Evolutionary conservation across 2,113 vertebrate genomes (phyloP).

Genomic region (Pardalotus punctatus): DNA sequence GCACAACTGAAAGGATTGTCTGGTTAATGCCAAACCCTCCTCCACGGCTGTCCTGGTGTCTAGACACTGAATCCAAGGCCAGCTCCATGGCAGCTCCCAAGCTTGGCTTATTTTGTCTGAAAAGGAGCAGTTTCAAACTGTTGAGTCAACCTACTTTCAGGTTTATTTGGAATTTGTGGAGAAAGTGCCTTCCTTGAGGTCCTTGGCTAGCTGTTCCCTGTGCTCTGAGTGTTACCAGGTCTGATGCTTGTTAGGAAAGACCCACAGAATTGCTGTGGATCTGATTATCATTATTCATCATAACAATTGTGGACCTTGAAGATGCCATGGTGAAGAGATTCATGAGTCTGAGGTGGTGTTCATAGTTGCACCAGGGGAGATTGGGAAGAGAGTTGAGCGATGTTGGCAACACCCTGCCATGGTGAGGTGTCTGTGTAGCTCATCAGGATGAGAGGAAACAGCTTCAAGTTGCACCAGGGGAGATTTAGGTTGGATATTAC

Average conservation of each 20-base stretch:
- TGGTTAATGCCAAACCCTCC: background rate
- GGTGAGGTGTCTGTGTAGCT: background rate
- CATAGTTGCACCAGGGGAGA: too few relatives aligned
- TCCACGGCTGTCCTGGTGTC: background rate
- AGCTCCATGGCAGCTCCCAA: background rate
- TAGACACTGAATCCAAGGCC: background rate
- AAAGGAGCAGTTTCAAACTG: background rate
- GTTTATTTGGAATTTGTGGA: background rate
- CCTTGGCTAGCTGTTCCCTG: background rate
- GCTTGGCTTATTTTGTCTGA: background rate
- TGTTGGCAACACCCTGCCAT: background rate
- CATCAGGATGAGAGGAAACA: background rate
- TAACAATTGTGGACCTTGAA: background rate
- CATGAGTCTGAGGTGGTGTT: too few relatives aligned
- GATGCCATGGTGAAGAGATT: background rate
- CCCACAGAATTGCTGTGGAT: background rate
- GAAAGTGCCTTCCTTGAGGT: background rate
- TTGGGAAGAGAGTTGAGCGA: background rate
- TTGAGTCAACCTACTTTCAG: background rate
- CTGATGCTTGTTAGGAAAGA: background rate
- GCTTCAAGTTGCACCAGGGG: background rate
- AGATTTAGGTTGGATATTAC: background rate
- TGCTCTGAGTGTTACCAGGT: rapidly evolving
- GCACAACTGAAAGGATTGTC: background rate
- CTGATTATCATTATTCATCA: background rate